These are phyloP conservation scores for Sthenelais limicola DNA, from an alignment of 2,888 invertebrate genomes.

Conservation along the genomic window DNA sequence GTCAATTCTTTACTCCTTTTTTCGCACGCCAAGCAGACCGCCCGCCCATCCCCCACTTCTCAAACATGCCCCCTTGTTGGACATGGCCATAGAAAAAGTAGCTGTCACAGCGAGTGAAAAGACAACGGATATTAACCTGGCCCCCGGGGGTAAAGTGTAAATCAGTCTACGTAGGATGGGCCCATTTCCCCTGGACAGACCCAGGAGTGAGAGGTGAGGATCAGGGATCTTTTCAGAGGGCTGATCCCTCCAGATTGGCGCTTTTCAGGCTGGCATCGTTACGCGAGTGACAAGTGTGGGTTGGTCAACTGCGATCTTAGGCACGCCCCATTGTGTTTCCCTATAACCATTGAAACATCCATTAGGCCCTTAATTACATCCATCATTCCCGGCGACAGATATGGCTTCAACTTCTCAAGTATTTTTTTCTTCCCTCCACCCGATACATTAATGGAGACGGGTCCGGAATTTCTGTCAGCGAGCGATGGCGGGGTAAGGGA, in stretches of 20 bases:
- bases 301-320: constrained; percentile 27
- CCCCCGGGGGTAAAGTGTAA: constrained; percentile 19
- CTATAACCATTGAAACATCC: constrained; percentile 18
- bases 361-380: constrained; percentile 27
- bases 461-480: not conserved
- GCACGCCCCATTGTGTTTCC: constrained; percentile 4
- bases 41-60: no score
- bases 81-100: no score
- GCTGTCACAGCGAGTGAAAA: constrained; percentile 32
- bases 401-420: constrained; percentile 9
- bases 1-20: no score
- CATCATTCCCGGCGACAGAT: constrained; percentile 30
- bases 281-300: constrained; percentile 34
- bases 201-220: no score
- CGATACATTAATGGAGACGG: not conserved
- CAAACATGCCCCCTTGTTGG: no score
- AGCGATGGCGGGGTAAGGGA: not conserved
- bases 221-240: constrained; percentile 30
- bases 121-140: constrained; percentile 39
- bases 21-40: no score
- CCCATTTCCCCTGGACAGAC: constrained; percentile 30
- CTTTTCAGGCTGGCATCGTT: constrained; percentile 22
- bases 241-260: constrained; percentile 34
- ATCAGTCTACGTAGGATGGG: not conserved
- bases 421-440: constrained; percentile 12